Evolutionary conservation across 2,113 vertebrate species (phyloP).

Genomic region (Tilapia sparmanii): DNA sequence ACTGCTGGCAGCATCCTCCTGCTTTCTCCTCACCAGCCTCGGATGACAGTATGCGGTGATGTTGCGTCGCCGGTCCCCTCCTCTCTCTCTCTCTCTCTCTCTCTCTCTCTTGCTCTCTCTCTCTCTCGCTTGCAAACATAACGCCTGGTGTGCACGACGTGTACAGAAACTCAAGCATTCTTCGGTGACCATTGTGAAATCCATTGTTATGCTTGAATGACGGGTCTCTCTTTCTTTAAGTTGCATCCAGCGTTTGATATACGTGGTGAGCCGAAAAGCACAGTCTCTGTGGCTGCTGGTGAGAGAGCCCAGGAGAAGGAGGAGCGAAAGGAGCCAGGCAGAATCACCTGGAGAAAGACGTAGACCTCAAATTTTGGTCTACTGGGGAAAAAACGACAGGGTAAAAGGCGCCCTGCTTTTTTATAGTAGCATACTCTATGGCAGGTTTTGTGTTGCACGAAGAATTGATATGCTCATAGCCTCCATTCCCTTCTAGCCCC

Average conservation of each 20-base stretch:
- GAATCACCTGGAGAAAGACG: neutral
- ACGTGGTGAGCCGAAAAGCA: neutral
- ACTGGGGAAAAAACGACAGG: neutral
- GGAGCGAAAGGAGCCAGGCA: neutral
- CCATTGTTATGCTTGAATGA: constrained; percentile 62
- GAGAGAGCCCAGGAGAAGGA: neutral
- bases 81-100: neutral
- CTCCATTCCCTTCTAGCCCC: neutral
- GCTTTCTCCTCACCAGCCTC: constrained; percentile 44
- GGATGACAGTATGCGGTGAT: constrained; percentile 46
- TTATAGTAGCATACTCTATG: neutral
- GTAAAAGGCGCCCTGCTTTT: neutral
- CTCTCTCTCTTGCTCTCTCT: neutral
- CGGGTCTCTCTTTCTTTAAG: constrained; percentile 24
- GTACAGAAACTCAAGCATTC: constrained; percentile 59
- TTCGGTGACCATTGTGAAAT: constrained; percentile 52
- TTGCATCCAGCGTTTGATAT: constrained; percentile 23
- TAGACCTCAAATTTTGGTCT: neutral
- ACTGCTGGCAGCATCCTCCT: constrained; percentile 18
- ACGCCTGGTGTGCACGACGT: constrained; percentile 50
- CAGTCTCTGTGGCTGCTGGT: neutral
- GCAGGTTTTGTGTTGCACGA: neutral
- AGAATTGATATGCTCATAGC: neutral
- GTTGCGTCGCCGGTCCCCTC: constrained; percentile 47
- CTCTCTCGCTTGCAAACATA: neutral